These are phyloP conservation scores for Leucoma salicis DNA, from an alignment of 2,888 invertebrate genomes.

Conservation along the genomic window DNA sequence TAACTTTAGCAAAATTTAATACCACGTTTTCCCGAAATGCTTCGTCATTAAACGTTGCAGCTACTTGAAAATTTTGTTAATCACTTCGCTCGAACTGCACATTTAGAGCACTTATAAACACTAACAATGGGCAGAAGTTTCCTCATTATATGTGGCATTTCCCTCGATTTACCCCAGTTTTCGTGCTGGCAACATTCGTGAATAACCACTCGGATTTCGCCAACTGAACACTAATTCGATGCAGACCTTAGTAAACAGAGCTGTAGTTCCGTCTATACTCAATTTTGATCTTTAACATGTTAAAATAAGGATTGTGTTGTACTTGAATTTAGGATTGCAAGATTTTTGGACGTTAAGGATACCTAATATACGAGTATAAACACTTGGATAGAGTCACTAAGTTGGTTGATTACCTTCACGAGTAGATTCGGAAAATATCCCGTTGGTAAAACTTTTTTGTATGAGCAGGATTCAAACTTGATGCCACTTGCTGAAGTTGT, in stretches of 20 bases:
- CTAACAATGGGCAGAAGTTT: constrained; percentile 36
- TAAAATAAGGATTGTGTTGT: constrained; percentile 27
- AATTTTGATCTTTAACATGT: constrained; percentile 30
- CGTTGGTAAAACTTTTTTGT: too few species aligned
- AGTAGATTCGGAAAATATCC: too few species aligned
- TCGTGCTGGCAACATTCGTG: constrained; percentile 38
- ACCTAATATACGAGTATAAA: too few species aligned
- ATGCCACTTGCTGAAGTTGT: too few species aligned
- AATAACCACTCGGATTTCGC: constrained; percentile 38
- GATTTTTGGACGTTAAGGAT: constrained; percentile 33
- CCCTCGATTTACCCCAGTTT: constrained; percentile 31
- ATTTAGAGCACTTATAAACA: constrained; percentile 31
- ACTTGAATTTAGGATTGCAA: constrained; percentile 32
- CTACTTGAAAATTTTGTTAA: constrained; percentile 23
- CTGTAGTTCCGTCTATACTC: constrained; percentile 25
- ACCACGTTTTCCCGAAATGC: background rate
- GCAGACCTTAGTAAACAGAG: constrained; percentile 46
- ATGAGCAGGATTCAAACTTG: too few species aligned
- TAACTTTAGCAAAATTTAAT: too few species aligned
- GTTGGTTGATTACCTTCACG: background rate
- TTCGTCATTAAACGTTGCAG: background rate
- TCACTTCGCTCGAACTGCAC: constrained; percentile 24
- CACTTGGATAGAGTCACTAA: constrained; percentile 34
- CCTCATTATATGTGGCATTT: constrained; percentile 34
- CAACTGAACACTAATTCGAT: constrained; percentile 44